Conservation (phyloP, 2,113 vertebrate genomes). For the Scalopus aquaticus region DNA sequence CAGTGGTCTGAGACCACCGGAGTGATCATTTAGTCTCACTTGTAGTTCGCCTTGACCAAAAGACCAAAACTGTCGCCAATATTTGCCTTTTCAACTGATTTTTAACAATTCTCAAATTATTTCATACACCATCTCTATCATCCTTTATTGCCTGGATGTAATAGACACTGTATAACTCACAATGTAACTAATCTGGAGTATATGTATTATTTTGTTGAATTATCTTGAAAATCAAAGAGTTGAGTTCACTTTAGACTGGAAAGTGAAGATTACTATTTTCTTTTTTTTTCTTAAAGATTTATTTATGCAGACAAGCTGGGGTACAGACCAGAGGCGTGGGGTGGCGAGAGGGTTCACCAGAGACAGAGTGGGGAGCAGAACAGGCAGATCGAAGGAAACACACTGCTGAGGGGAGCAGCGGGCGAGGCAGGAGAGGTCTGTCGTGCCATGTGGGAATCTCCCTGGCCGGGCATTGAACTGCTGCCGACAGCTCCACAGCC, state of each 20-base stretch:
- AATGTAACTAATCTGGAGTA: not conserved
- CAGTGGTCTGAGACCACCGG: not conserved
- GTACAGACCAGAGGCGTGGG: too few relatives aligned
- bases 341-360: too few relatives aligned
- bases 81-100: not conserved
- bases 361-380: too few relatives aligned
- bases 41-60: not conserved
- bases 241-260: not conserved
- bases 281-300: too few relatives aligned
- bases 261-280: not conserved
- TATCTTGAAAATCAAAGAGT: not conserved
- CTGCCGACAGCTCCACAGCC: too few relatives aligned
- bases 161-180: not conserved
- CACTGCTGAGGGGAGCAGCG: too few relatives aligned
- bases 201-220: not conserved
- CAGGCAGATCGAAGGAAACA: too few relatives aligned
- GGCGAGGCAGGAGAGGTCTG: too few relatives aligned
- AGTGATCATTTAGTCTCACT: not conserved
- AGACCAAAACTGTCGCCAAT: not conserved
- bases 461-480: too few relatives aligned
- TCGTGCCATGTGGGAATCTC: too few relatives aligned
- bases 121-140: not conserved
- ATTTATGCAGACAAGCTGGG: too few relatives aligned
- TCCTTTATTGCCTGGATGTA: not conserved
- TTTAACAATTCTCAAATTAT: not conserved